Percentiles rank a stretch among this genome's conserved stretches.
Conservation (phyloP, 2,797 vertebrate genomes). For the Botia kubotai region DNA sequence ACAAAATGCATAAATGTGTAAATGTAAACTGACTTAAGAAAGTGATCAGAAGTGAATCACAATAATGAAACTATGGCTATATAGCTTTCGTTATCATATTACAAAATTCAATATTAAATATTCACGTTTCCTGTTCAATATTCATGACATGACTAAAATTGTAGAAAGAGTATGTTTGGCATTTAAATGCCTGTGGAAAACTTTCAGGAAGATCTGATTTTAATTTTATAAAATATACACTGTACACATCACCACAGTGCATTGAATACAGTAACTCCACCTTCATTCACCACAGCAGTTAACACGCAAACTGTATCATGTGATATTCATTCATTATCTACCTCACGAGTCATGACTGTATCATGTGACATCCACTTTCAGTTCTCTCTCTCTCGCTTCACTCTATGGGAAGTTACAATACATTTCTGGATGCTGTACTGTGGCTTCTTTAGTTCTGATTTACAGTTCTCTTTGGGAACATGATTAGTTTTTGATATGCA, state of each 20-base stretch:
- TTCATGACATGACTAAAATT: neutral
- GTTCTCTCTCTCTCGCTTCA: conserved; percentile 42
- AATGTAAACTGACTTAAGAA: neutral
- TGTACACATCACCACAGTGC: neutral
- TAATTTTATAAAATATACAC: neutral
- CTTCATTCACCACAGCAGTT: neutral
- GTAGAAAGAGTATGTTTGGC: neutral
- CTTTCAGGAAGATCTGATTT: neutral
- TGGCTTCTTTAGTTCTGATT: neutral
- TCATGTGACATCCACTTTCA: conserved; percentile 57
- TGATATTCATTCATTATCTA: conserved; percentile 53
- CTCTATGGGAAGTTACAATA: conserved; percentile 49
- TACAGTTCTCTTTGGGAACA: neutral
- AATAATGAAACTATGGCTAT: neutral
- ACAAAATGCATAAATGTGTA: neutral
- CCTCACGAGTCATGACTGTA: conserved; percentile 16
- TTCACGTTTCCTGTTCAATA: neutral
- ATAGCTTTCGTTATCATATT: too few species aligned
- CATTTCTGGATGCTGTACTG: conserved; percentile 38
- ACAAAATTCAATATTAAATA: neutral
- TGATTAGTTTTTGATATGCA: too few species aligned
- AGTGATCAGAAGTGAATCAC: neutral
- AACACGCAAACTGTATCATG: conserved; percentile 18
- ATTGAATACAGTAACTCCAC: neutral
- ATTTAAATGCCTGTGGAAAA: neutral